phyloP scores from a whole-genome alignment of 2,888 invertebrate species.

The Pandemis corylana region DNA sequence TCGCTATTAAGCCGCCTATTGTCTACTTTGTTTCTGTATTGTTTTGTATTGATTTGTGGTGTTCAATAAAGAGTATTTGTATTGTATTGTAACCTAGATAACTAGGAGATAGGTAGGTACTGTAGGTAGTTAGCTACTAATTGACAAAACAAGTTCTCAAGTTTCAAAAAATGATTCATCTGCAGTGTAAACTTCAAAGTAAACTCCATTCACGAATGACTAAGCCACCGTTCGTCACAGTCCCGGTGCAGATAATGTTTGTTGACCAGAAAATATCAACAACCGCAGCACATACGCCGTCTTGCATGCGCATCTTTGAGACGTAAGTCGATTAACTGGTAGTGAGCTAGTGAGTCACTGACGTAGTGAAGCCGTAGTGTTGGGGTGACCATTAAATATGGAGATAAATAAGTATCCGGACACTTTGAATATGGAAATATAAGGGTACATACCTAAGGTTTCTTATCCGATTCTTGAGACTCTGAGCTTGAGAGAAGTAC shows the following conservation, averaged over 20 bases:
- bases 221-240: constrained; percentile 27
- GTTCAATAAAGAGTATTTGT: too few relatives aligned
- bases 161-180: constrained; percentile 31
- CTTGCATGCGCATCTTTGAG: constrained; percentile 24
- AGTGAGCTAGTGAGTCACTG: constrained; percentile 51
- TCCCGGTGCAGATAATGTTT: background rate
- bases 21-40: too few relatives aligned
- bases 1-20: too few relatives aligned
- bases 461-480: too few relatives aligned
- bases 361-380: constrained; percentile 47
- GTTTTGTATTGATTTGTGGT: too few relatives aligned
- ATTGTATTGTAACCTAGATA: too few relatives aligned
- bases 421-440: background rate
- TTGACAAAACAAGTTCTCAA: background rate
- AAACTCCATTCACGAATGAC: constrained; percentile 35
- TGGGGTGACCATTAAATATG: constrained; percentile 43
- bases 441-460: too few relatives aligned
- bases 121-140: background rate
- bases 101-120: background rate
- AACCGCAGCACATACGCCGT: constrained; percentile 20
- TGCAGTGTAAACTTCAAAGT: constrained; percentile 29
- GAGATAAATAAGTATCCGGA: background rate
- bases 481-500: too few relatives aligned
- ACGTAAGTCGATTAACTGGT: constrained; percentile 35
- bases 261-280: constrained; percentile 3